Percentiles rank a stretch among this genome's conserved stretches.
Evolutionary conservation across 2,797 vertebrate genomes (phyloP).

Genomic region (Micrastur ruficollis): DNA sequence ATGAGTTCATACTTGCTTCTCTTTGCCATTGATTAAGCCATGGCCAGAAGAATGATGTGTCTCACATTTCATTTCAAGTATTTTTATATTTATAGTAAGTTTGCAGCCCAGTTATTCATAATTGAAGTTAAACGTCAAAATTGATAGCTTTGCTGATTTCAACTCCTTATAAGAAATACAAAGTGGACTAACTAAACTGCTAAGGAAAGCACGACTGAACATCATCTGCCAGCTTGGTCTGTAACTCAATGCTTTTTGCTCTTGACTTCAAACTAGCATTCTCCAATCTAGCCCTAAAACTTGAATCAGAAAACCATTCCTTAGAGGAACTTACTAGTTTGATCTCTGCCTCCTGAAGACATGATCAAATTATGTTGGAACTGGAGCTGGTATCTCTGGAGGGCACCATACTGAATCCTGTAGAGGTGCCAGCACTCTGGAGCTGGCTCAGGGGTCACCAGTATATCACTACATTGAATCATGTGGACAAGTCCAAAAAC

Average conservation of each 20-base stretch:
- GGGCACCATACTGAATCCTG: not conserved
- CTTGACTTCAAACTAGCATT: not conserved
- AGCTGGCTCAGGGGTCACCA: not conserved
- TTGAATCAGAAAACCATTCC: not conserved
- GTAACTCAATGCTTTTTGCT: not conserved
- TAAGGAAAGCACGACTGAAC: not conserved
- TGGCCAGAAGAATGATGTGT: not conserved
- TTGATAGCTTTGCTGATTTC: not conserved
- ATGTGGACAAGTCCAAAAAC: not conserved
- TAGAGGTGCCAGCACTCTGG: not conserved
- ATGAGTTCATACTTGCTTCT: not conserved
- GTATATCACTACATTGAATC: not conserved
- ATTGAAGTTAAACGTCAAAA: not conserved
- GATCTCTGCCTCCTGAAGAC: not conserved
- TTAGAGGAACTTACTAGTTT: not conserved
- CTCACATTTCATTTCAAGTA: not conserved
- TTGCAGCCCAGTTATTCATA: not conserved
- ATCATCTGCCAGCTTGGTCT: not conserved
- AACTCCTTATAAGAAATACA: not conserved
- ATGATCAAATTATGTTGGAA: not conserved
- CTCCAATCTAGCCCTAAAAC: not conserved
- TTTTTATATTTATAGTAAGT: not conserved
- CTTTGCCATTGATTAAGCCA: fast-evolving
- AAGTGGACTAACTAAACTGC: not conserved
- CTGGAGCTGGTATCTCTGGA: not conserved